A percentile compares a stretch with the other conserved stretches of the same genome.
phyloP scores from a whole-genome alignment of 2,797 vertebrate species.

The Enteromius anoplus region DNA sequence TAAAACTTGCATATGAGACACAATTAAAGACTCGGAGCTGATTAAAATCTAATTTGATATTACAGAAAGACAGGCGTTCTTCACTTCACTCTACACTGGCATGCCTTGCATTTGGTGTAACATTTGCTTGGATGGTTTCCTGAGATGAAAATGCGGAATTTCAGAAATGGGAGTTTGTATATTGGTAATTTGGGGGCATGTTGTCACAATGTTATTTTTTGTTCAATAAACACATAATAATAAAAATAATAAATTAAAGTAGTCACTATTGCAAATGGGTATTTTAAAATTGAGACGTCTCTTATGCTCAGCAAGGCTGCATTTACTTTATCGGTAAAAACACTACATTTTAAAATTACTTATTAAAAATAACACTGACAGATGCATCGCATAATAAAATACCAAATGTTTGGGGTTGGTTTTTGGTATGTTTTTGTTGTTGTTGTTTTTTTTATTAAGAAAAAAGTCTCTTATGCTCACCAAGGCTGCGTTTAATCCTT shows the following conservation, averaged over 20 bases:
- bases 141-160: not conserved
- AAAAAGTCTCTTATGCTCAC: not conserved
- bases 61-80: not conserved
- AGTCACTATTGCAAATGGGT: not conserved
- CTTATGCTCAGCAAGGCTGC: no score
- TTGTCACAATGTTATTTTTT: no score
- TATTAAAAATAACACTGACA: not conserved
- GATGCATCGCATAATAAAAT: not conserved
- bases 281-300: no score
- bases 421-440: no score
- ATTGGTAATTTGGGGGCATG: not conserved
- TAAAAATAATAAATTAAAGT: not conserved
- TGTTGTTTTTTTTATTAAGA: no score
- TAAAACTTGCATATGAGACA: not conserved
- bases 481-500: not conserved
- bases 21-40: not conserved
- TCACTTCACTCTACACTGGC: not conserved
- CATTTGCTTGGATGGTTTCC: not conserved
- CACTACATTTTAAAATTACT: no score
- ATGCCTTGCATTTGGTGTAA: not conserved
- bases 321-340: no score
- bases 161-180: not conserved
- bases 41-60: conserved; percentile 21
- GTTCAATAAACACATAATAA: no score
- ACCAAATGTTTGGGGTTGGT: no score